Base-by-base conservation (phyloP, 2,888 invertebrate species). In the Lepidochitona cinerea region DNA sequence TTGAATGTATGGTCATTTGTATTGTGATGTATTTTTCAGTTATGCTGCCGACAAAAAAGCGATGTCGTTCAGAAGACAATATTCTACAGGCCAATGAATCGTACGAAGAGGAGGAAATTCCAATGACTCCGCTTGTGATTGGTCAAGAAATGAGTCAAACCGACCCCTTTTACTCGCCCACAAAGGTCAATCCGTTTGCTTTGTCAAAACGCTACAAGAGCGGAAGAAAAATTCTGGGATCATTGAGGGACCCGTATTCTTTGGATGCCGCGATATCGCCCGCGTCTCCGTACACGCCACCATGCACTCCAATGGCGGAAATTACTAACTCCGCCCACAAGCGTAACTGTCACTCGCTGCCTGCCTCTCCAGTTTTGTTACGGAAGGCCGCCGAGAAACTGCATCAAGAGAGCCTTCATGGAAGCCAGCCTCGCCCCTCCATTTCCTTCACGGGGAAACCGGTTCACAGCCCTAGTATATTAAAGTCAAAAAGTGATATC, bases 131-230 rank as follows among this genome's bases (percentile, higher is more conserved):
- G 73, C 94, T 91, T 75, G 87, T 94, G 82, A 94, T 96, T 9
- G 96, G 95, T 69, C 95, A 96, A 91, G 94, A 95, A 76, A 97
- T 97, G 94, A 94, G 96, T 69, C 79, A 86, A 54, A 87, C 89
- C 68, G 91, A 91, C 79, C 87, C 88, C n/a, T 89, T 89, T 77
- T 91, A 91, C 79, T 83, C 84, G 12, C 90, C 91, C 23, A 83
- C 85, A 0, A 80, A 80, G 54, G 79, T 78, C 59, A 89, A 87
- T 78, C 87, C 85, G 65, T 88, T 88, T 79, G 87, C 88, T 35
- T 81, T 81, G 36, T 84, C 86, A 74, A 80, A 83, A n/a, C 79
- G 78, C 6, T 88, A 85, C 74, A 81, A 85, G 37, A 84, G 86
- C 77, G 88, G 86, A 18, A 76, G 79, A 29, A 89, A 90, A 77